Conservation (phyloP, 2,888 invertebrate genomes). For the Epinotia demarniana region DNA sequence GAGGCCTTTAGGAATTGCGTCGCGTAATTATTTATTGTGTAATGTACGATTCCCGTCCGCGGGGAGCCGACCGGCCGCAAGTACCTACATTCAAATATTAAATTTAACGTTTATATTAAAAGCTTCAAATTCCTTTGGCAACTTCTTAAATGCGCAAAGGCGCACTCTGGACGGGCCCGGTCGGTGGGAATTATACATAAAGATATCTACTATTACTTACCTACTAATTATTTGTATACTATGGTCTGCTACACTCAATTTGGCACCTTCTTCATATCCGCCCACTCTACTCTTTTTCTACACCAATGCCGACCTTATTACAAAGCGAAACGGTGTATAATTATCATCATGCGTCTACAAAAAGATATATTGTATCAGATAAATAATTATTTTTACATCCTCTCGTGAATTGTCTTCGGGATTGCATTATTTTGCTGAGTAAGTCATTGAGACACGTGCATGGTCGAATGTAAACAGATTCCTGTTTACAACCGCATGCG, state of each 20-base stretch:
- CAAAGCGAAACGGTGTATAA: background rate
- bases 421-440: slow-evolving; percentile 27
- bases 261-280: slow-evolving; percentile 13
- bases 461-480: slow-evolving; percentile 35
- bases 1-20: too few species aligned
- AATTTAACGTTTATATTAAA: too few species aligned
- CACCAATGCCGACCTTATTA: background rate
- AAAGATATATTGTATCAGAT: background rate
- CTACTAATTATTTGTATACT: background rate
- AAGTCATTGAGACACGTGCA: slow-evolving; percentile 33
- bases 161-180: too few species aligned
- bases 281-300: background rate
- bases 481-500: slow-evolving; percentile 21
- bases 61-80: too few species aligned
- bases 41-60: too few species aligned
- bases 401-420: slow-evolving; percentile 5
- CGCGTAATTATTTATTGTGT: too few species aligned
- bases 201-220: background rate
- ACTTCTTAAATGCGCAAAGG: too few species aligned
- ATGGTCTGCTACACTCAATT: slow-evolving; percentile 13
- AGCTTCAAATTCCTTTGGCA: too few species aligned
- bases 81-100: too few species aligned
- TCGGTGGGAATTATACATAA: too few species aligned
- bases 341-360: background rate
- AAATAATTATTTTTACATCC: background rate